A percentile compares a stretch with the other conserved stretches of the same genome.
These are phyloP conservation scores for Zygaena filipendulae DNA, from an alignment of 2,888 invertebrate genomes.

Conservation along the genomic window DNA sequence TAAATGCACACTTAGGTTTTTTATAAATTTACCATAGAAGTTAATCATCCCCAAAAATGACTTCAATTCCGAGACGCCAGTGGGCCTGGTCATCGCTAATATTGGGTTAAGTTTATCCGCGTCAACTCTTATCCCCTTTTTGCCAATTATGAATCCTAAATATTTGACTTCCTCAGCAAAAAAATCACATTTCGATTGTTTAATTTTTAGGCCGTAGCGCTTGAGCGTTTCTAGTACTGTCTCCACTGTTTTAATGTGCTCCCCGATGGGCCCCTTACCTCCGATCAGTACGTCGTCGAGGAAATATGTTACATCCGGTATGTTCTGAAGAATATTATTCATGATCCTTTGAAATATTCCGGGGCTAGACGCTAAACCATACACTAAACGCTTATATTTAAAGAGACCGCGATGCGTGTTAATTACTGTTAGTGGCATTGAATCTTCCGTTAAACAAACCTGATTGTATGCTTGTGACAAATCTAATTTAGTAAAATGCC, in stretches of 20 bases:
- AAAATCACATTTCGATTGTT: slow-evolving; percentile 7
- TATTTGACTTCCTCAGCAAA: slow-evolving; percentile 7
- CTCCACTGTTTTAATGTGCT: slow-evolving; percentile 3
- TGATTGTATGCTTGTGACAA: slow-evolving; percentile 6
- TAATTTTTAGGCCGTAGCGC: slow-evolving; percentile 2
- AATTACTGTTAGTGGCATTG: slow-evolving; percentile 5
- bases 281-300: slow-evolving; percentile 7
- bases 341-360: slow-evolving; percentile 6
- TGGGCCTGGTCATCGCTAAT: slow-evolving; percentile 1
- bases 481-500: slow-evolving; percentile 6
- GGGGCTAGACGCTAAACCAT: slow-evolving; percentile 5
- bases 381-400: slow-evolving; percentile 6
- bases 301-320: slow-evolving; percentile 3
- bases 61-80: slow-evolving; percentile 3
- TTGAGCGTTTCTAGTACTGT: slow-evolving; percentile 3
- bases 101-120: slow-evolving; percentile 5
- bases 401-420: slow-evolving; percentile 7
- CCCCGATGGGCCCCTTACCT: neutral
- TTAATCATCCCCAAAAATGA: slow-evolving; percentile 7
- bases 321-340: slow-evolving; percentile 2
- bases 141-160: slow-evolving; percentile 5
- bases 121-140: slow-evolving; percentile 5
- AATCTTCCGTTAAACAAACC: slow-evolving; percentile 1
- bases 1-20: slow-evolving; percentile 2
- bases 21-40: slow-evolving; percentile 7